Evolutionary conservation across 2,113 vertebrate genomes (phyloP).

Genomic region (Alces alces): DNA sequence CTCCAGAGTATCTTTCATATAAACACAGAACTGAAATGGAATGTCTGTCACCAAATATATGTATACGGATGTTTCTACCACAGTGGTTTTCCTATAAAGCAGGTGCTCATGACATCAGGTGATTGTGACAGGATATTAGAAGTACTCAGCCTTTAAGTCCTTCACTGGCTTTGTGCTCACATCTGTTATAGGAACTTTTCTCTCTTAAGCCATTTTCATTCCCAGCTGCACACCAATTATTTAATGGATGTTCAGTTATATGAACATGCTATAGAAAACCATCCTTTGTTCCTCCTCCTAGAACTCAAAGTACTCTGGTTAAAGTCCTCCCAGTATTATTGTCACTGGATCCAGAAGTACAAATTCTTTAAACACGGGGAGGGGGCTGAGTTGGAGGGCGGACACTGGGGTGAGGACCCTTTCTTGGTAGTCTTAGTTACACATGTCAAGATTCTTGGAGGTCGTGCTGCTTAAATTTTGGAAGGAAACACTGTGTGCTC

Average conservation of each 20-base stretch:
- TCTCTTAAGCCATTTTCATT: not conserved
- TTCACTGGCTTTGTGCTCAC: not conserved
- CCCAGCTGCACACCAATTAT: not conserved
- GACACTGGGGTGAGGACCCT: not conserved
- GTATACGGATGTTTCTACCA: not conserved
- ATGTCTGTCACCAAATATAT: not conserved
- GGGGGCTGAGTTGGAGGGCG: not conserved
- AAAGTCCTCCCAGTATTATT: not conserved
- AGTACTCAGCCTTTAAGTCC: not conserved
- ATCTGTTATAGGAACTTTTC: not conserved
- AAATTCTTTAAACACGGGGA: conserved; percentile 40
- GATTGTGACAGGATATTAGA: not conserved
- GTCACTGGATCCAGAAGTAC: not conserved
- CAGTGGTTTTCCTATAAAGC: not conserved
- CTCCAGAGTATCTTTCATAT: not conserved
- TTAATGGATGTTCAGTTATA: not conserved
- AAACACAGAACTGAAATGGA: not conserved
- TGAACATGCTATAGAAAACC: conserved; percentile 1
- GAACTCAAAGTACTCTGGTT: not conserved
- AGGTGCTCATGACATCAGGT: not conserved
- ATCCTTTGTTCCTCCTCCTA: not conserved
- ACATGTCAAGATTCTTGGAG: conserved; percentile 48
- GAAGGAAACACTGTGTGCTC: conserved; percentile 52
- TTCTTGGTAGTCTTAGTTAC: conserved; percentile 52
- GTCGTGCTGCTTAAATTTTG: conserved; percentile 10